phyloP scores from a whole-genome alignment of 2,888 invertebrate genomes.

The Lepidocyrtoides sp. region DNA sequence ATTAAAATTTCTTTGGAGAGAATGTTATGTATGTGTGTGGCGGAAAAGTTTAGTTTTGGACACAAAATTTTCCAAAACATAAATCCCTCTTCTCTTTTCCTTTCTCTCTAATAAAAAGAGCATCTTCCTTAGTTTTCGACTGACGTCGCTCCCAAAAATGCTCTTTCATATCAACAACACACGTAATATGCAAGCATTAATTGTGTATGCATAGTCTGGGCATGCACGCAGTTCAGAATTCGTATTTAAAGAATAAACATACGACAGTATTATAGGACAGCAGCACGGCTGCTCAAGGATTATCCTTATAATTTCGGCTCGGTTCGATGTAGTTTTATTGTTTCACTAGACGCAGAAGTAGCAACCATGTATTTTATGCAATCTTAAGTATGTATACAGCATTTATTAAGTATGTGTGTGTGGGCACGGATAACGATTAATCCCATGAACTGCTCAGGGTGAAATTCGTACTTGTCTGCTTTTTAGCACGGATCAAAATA shows the following conservation, averaged over 20 bases:
- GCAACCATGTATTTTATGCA: neutral
- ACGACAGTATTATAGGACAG: neutral
- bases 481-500: neutral
- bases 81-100: neutral
- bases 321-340: neutral
- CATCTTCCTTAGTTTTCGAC: neutral
- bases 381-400: neutral
- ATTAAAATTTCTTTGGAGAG: constrained; percentile 36
- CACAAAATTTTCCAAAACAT: constrained; percentile 31
- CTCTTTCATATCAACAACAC: constrained; percentile 2
- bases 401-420: neutral
- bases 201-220: constrained; percentile 32
- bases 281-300: neutral
- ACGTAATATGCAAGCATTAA: constrained; percentile 16
- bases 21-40: neutral
- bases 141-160: neutral
- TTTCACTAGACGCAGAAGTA: neutral
- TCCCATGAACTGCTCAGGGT: constrained; percentile 40
- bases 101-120: neutral
- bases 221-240: neutral
- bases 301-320: neutral
- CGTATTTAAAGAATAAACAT: neutral
- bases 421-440: constrained; percentile 19
- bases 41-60: constrained; percentile 27
- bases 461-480: constrained; percentile 13